Percentiles rank a stretch among this genome's conserved stretches.
Evolutionary conservation across 2,113 vertebrate species (phyloP).

Genomic region (Neolamprologus sp.): DNA sequence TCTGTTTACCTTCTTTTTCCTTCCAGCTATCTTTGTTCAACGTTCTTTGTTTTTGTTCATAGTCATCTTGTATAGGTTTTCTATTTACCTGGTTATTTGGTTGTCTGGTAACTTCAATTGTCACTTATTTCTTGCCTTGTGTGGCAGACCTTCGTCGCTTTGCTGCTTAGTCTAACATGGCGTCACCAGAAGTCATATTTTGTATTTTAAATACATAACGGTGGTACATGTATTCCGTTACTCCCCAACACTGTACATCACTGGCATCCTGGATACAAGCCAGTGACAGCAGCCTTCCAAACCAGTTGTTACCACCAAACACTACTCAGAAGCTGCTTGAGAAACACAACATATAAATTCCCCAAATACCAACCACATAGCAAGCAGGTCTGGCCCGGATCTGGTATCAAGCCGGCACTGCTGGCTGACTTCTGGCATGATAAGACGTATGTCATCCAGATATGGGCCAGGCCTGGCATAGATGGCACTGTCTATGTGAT

Average conservation of each 20-base stretch:
- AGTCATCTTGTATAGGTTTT: not conserved
- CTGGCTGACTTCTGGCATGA: too few species aligned
- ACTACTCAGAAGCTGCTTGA: not conserved
- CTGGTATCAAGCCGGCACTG: too few species aligned
- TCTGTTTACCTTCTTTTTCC: not conserved
- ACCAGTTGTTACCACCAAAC: not conserved
- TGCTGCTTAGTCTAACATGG: not conserved
- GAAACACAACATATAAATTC: not conserved
- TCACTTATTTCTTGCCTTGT: not conserved
- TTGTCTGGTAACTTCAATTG: not conserved
- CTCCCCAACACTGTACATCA: not conserved
- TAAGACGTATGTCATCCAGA: too few species aligned
- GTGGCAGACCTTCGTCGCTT: not conserved
- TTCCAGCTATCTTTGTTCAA: not conserved
- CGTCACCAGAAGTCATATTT: too few species aligned
- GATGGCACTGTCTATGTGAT: too few species aligned
- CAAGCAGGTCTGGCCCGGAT: too few species aligned
- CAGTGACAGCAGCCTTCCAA: not conserved
- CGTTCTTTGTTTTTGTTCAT: not conserved
- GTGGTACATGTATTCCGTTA: too few species aligned
- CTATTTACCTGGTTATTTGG: not conserved
- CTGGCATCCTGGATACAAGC: not conserved
- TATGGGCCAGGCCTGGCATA: too few species aligned
- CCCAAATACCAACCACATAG: not conserved
- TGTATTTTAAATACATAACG: not conserved